Percentiles rank a stretch among this genome's conserved stretches.
These are phyloP conservation scores for Agrochola litura DNA, from an alignment of 2,888 invertebrate genomes.

Conservation along the genomic window DNA sequence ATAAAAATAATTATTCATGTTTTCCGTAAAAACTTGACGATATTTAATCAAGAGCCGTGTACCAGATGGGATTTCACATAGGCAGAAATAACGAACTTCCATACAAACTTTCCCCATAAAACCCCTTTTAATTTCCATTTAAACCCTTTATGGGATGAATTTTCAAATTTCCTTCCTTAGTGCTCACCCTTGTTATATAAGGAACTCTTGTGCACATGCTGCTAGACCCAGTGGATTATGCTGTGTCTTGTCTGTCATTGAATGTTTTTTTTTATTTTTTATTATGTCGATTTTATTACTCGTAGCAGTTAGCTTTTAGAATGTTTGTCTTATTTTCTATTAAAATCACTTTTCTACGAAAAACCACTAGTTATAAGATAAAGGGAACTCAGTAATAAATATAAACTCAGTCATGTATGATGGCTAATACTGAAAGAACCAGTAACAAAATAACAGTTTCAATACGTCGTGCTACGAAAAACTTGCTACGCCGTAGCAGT, in stretches of 20 bases:
- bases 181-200: background rate
- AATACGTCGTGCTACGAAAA: constrained; percentile 14
- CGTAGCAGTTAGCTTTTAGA: background rate
- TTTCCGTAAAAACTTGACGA: background rate
- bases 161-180: background rate
- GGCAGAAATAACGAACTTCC: background rate
- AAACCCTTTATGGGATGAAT: background rate
- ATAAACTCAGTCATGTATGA: too few species aligned
- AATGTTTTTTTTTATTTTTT: background rate
- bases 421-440: background rate
- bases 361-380: background rate
- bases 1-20: background rate
- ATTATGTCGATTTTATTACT: too few species aligned
- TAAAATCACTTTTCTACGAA: background rate
- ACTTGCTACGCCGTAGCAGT: constrained; percentile 22
- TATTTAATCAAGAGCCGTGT: background rate
- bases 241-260: background rate
- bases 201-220: background rate
- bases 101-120: background rate
- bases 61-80: too few species aligned
- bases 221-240: background rate
- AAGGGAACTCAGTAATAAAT: background rate
- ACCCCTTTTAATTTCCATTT: background rate
- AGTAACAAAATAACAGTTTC: background rate
- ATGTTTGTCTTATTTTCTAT: background rate